Base-by-base conservation (phyloP, 2,113 vertebrate genomes). In the Petrocephalus zakoni region DNA sequence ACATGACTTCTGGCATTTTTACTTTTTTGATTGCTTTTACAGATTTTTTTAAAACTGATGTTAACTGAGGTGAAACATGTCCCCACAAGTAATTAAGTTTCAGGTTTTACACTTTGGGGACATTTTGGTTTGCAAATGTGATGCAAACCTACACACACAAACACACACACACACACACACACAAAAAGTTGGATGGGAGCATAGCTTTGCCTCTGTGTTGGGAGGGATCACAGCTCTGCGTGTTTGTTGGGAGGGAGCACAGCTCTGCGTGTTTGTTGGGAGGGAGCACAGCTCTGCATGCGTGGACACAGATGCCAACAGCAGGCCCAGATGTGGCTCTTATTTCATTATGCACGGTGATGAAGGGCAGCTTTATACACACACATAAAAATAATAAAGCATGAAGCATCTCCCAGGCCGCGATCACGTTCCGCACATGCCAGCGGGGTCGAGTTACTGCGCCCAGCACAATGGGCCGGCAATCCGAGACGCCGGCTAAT, bases 401-500 rank as follows among this genome's bases (percentile, higher is more conserved):
- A 87, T 89, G 88, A 88, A 91, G 83, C 88, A 89, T 89, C 89
- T 88, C 89, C 82, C 25, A 89, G 88, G 90, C 93, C 91, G 88
- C 93, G 91, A 94, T 95, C 95, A 95, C 94, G 90, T 94, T 93
- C 75, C 75, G 90, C 94, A 95, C 94, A 95, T 95, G 95, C 90
- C 64, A 86, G 85, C 21, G 88, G 94, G 92, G 91, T 95, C 91
- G 89, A 91, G 88, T 96, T 95, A 93, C 95, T 52, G 61, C 29
- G 90, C 78, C 90, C 29, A 42, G 29, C 87, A 94, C 94, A 95
- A 95, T 92, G 91, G 92, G 86, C 91, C 89, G 89, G 93, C 93
- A 95, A 95, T 91, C 90, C 91, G 91, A 94, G 92, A 94, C 92
- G 92, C 89, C 92, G 90, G 94, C 93, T 94, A 96, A 94, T 93